Evolutionary conservation across 2,888 invertebrate genomes (phyloP).

Genomic region (Tipula confusa): DNA sequence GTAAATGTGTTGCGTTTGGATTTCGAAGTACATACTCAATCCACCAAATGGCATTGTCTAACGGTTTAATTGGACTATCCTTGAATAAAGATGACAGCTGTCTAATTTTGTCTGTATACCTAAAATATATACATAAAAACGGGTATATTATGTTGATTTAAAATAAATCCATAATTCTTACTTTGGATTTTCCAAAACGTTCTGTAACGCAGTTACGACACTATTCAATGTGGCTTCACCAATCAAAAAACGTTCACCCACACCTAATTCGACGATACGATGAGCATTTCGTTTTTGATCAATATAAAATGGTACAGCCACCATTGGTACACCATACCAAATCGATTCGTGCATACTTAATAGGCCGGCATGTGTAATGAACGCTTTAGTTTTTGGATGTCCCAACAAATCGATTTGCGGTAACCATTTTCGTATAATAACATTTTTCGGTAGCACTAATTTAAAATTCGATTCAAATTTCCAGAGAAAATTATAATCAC

Average conservation of each 20-base stretch:
- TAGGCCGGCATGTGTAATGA: slow-evolving; percentile 44
- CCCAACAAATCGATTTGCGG: slow-evolving; percentile 52
- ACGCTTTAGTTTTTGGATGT: slow-evolving; percentile 40
- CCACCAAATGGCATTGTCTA: slow-evolving; percentile 60
- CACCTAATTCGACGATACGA: neutral
- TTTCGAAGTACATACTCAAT: slow-evolving; percentile 58
- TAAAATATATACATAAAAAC: neutral
- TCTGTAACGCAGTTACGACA: neutral
- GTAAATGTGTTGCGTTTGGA: slow-evolving; percentile 53
- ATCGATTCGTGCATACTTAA: slow-evolving; percentile 43
- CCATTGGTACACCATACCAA: slow-evolving; percentile 43
- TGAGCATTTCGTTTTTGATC: slow-evolving; percentile 39
- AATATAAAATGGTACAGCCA: slow-evolving; percentile 42
- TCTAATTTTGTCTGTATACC: neutral
- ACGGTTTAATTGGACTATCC: slow-evolving; percentile 54
- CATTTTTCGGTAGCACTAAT: slow-evolving; percentile 46
- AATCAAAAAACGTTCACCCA: neutral
- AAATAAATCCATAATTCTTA: neutral
- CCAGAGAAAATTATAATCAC: slow-evolving; percentile 47
- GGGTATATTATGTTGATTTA: neutral
- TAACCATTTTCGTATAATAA: slow-evolving; percentile 51
- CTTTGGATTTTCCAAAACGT: neutral
- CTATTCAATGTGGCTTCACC: no score
- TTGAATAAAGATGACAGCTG: slow-evolving; percentile 48
- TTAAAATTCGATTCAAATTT: slow-evolving; percentile 41